Percentiles rank a stretch among this genome's conserved stretches.
These are phyloP conservation scores for Calliopum simillimum DNA, from an alignment of 2,888 invertebrate species.

Conservation along the genomic window DNA sequence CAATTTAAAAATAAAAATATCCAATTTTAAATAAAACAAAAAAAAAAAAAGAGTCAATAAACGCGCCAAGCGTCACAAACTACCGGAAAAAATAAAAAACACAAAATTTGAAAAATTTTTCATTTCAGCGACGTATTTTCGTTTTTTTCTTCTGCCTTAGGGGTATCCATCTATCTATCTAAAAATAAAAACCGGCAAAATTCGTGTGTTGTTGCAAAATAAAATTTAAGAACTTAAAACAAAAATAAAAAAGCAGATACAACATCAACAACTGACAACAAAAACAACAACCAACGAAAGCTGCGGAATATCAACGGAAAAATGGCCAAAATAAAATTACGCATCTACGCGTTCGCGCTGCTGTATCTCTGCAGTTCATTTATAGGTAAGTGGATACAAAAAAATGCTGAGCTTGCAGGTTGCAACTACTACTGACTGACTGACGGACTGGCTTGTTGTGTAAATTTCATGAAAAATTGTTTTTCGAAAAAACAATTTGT, in stretches of 20 bases:
- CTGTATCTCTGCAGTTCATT: slow-evolving; percentile 42
- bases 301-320: slow-evolving; percentile 13
- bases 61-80: neutral
- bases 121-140: neutral
- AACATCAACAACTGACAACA: neutral
- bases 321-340: slow-evolving; percentile 29
- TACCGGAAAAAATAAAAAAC: too few relatives aligned
- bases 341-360: slow-evolving; percentile 40
- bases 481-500: too few relatives aligned
- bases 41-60: slow-evolving; percentile 22
- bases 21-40: neutral
- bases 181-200: slow-evolving; percentile 32
- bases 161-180: neutral
- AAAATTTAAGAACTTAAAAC: neutral
- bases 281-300: slow-evolving; percentile 28
- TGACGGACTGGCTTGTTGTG: too few relatives aligned
- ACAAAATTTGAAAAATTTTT: neutral
- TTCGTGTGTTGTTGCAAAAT: slow-evolving; percentile 2
- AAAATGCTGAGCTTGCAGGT: neutral
- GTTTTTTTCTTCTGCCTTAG: neutral
- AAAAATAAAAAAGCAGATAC: slow-evolving; percentile 12
- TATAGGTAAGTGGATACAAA: slow-evolving; percentile 40
- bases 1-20: slow-evolving; percentile 9
- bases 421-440: too few relatives aligned
- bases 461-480: too few relatives aligned